Evolutionary conservation across 2,888 invertebrate species (phyloP).

Genomic region (Lamellibrachia columna): DNA sequence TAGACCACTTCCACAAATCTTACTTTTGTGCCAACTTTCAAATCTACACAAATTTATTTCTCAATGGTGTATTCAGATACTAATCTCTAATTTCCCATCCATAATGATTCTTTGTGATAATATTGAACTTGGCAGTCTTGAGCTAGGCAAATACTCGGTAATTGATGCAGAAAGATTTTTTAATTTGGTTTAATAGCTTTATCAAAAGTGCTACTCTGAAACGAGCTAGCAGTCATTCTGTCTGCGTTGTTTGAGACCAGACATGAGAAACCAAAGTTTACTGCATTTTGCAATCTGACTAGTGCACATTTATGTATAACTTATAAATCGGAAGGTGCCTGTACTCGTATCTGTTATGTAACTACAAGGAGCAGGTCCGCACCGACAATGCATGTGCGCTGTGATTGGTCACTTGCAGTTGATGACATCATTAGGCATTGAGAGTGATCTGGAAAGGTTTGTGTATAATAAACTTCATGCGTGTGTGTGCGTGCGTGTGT

Average conservation of each 20-base stretch:
- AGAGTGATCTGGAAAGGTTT: not conserved
- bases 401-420: not conserved
- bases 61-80: not conserved
- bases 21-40: not conserved
- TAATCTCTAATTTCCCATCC: not conserved
- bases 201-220: not conserved
- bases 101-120: not conserved
- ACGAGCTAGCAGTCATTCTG: not conserved
- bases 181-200: not conserved
- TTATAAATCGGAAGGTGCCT: not conserved
- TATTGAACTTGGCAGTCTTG: not conserved
- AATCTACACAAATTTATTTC: not conserved
- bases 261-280: not conserved
- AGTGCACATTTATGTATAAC: not conserved
- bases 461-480: not conserved
- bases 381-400: not conserved
- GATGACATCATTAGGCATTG: not conserved
- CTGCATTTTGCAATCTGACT: not conserved
- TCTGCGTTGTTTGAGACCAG: not conserved
- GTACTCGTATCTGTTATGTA: not conserved
- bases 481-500: not conserved
- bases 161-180: not conserved
- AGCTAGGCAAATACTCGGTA: not conserved
- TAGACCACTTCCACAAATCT: not conserved
- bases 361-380: not conserved